Base-by-base conservation (phyloP, 2,888 invertebrate genomes). In the Ophion slaviceki region DNA sequence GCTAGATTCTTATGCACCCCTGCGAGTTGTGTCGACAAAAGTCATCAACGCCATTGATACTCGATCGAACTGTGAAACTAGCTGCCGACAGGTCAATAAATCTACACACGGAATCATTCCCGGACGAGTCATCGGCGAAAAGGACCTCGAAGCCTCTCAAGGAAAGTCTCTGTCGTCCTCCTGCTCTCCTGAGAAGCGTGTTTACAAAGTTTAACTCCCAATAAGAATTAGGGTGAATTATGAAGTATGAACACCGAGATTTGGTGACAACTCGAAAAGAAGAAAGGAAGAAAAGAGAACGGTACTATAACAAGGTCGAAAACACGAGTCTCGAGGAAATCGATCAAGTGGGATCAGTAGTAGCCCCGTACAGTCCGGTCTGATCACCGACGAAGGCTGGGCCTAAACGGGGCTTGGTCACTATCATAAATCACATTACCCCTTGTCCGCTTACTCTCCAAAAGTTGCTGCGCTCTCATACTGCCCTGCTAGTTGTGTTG, bases 401-500 rank as follows among this genome's bases (percentile, higher is more conserved):
- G 3, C 14, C 53, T 4, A 5, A 11, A 53, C 14, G 17, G 17
- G 53, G 53, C 17, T 53, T 17, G 14, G 53, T 53, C 14, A 53
- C 17, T 53, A 17, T 17, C 4, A 2, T 53, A 17, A 17, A 53
- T 53, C 14, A 47, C 4, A 47, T 8, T 5, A 53, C 53, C 4
- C 47, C 17, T 14, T 53, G 14, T 0, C 17, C 5, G 17, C 14
- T 47, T 11, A 11, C 47, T 3, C 17, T 17, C 53, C 53, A 17
- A 53, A 53, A 0, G 1, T 40, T 7, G 40, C 40, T 40, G 7
- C 7, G 8, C 20, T 10, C 20, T 89, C 77, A 90, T 91, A 77
- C 40, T 86, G 57, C 57, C 90, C 90, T 90, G 84, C 28, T 81
- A 86, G 68, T 85, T 80, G 84, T 91, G 89, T 91, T 90, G 90